Base-by-base conservation (phyloP, 2,797 vertebrate species). In the Philypnodon macrostomus region DNA sequence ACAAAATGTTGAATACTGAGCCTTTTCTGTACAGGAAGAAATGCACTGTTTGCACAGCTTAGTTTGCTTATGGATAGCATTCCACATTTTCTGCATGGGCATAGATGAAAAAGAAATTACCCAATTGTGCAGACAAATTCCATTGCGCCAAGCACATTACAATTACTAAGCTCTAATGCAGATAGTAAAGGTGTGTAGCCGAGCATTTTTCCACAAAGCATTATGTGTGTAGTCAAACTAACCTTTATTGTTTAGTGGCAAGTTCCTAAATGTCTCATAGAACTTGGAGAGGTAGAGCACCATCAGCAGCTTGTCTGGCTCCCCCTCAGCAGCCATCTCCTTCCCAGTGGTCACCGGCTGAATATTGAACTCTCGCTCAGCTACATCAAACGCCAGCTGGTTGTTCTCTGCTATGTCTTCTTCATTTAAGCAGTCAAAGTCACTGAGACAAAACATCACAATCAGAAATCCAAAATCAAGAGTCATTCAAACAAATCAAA, bases 231-330 rank as follows among this genome's bases (percentile, higher is more conserved):
- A 9, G 2, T 31, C 26, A n/a, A 15, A 7, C 75, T 42, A 81
- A 98, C 96, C 93, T 27, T 88, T 70, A 4, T 86, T 73, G 46
- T 49, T 85, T 27, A 87, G 75, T 0, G 91, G 81, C 0, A 87
- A 73, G 48, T 91, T 91, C 67, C 88, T 81, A 89, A 99, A 98
- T 65, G 92, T 89, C 75, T 98, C 95, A 0, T 95, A 93, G 85
- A 98, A 96, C 30, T 89, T 96, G 53, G 96, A 97, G 50, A 99
- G 93, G 81, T 99, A 99, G 62, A 98, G 90, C 55, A 96, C 94
- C 93, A 97, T 96, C 65, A 92, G 90, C 58, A 98, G 93, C 74
- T 96, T 94, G 87, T 99, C 95, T 0, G 97, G 95, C 64, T 92
- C 92, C 2, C 75, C 72, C 0, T 77, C 70, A 0, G 79, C 86